Evolutionary conservation across 2,888 invertebrate species (phyloP), one percentile per base, ranked within the genome.

Genomic region (Lithophane socia): DNA sequence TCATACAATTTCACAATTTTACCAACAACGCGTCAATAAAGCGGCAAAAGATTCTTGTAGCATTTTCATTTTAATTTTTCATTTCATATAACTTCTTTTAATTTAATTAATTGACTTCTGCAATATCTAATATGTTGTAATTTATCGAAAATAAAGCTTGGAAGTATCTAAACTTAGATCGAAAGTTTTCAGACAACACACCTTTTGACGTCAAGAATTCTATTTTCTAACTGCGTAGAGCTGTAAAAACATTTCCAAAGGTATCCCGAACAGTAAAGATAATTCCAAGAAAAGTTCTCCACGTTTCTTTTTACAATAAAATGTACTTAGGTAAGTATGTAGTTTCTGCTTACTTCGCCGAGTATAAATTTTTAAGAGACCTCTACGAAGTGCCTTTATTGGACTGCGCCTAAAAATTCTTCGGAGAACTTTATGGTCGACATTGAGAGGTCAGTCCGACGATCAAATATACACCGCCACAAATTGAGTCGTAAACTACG

Each of bases 401-500:
- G 73, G 66, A 60, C 56, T 80, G 21, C 63, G 74, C 72, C 74
- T 84, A 75, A 79, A 82, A 84, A 74, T 77, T 65, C 58, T 61
- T 77, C 44, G 8, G 24, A 63, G 63, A 69, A 79, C 61, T 70
- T 75, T 75, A 81, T 66, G 47, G 71, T 21, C 72, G 78, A 75
- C 69, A 60, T 66, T 79, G 80, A 83, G 83, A 84, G 87, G 88
- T 87, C 85, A 79, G 47, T 60, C 63, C 60, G 52, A 75, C 70
- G 64, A 67, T 78, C 81, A 81, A 84, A 83, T 78, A 85, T 83
- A 86, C 77, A 86, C 79, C 67, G 70, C 70, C 56, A 69, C 79
- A 79, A 84, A 87, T 84, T 68, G 83, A 85, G 73, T 82, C 78
- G 79, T 88, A 85, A 88, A 87, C 73, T 79, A 80, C 77, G 54